Evolutionary conservation across 2,113 vertebrate species (phyloP).

Genomic region (Gallinago media): DNA sequence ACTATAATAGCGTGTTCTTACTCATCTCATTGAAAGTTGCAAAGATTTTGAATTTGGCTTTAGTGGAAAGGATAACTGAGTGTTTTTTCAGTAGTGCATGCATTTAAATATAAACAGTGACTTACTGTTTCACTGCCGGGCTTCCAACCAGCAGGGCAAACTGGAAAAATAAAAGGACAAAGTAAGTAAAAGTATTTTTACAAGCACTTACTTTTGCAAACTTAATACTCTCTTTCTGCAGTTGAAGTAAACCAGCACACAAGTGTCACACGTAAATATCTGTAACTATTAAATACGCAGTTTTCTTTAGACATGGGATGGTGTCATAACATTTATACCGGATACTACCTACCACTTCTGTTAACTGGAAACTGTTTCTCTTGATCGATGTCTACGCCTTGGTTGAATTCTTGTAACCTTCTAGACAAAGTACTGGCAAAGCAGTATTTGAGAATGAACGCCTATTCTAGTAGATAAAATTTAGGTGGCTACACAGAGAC

Average conservation of each 20-base stretch:
- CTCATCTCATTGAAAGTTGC: neutral
- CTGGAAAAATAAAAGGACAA: slow-evolving; percentile 66
- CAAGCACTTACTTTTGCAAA: neutral
- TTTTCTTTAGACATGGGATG: neutral
- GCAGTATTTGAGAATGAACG: neutral
- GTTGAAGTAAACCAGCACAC: neutral
- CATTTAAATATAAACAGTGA: slow-evolving; percentile 19
- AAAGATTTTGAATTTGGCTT: neutral
- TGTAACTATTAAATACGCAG: neutral
- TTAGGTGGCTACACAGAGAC: neutral
- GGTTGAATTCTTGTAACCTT: neutral
- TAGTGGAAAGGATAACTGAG: neutral
- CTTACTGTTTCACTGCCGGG: slow-evolving; percentile 97
- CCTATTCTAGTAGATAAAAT: neutral
- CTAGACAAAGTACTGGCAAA: neutral
- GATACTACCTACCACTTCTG: neutral
- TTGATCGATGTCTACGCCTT: neutral
- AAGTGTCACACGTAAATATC: neutral
- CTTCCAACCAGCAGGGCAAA: slow-evolving; percentile 98
- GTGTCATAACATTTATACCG: neutral
- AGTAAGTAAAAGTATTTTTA: neutral
- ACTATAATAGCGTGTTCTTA: neutral
- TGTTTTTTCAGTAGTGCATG: neutral
- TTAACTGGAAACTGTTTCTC: neutral
- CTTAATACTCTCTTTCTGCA: neutral